These are phyloP conservation scores for Heterochromis multidens DNA, from an alignment of 2,113 vertebrate genomes.

Conservation along the genomic window DNA sequence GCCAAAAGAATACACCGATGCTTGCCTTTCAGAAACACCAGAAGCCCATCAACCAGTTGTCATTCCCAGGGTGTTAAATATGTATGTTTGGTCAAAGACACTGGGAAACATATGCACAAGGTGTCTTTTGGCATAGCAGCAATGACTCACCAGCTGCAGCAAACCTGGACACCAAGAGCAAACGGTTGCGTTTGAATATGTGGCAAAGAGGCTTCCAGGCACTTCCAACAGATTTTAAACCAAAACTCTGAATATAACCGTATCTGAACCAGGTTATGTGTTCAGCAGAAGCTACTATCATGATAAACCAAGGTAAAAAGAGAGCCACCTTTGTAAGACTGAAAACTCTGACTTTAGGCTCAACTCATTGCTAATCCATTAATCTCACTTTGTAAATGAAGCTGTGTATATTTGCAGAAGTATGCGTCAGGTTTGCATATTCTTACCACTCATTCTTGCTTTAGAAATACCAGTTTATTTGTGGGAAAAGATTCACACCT, in stretches of 20 bases:
- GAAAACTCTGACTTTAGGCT: not conserved
- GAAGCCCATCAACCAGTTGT: not conserved
- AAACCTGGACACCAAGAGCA: not conserved
- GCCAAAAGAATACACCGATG: not conserved
- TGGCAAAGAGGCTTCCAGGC: not conserved
- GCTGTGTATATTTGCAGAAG: not conserved
- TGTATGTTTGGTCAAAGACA: no score
- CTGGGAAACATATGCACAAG: no score
- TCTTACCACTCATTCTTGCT: not conserved
- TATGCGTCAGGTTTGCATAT: no score
- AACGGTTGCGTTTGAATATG: not conserved
- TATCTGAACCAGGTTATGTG: accelerated
- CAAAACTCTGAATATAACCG: not conserved
- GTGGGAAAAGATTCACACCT: not conserved
- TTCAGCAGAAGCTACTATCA: not conserved
- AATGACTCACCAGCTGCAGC: not conserved
- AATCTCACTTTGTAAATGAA: no score
- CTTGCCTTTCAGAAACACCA: not conserved
- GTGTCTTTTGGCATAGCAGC: not conserved
- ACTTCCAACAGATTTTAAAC: not conserved
- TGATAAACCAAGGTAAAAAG: not conserved
- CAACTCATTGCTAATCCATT: not conserved
- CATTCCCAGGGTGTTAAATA: not conserved
- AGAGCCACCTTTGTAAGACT: not conserved
- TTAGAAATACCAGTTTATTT: not conserved